Percentiles rank a stretch among this genome's conserved stretches.
Conservation (phyloP, 2,113 vertebrate species). For the Nothobranchius kuhntae region DNA sequence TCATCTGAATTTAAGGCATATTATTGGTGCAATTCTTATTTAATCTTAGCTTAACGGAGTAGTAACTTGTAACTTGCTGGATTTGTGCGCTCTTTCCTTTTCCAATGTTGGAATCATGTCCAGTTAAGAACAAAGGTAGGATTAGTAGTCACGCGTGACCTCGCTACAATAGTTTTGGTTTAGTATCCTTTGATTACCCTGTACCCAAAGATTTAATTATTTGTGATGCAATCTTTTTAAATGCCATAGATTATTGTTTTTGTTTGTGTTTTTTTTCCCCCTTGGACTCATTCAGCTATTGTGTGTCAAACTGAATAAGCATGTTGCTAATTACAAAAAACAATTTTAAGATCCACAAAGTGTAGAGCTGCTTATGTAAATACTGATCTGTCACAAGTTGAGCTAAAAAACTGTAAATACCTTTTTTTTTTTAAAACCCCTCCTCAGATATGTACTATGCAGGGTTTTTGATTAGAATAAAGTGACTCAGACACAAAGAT, state of each 20-base stretch:
- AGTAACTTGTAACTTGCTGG: slow-evolving; percentile 17
- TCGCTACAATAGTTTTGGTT: not conserved
- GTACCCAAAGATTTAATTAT: slow-evolving; percentile 41
- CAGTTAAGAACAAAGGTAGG: slow-evolving; percentile 4
- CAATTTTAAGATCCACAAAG: not conserved
- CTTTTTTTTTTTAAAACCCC: slow-evolving; percentile 24
- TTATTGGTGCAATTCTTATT: slow-evolving; percentile 19
- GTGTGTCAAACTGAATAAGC: not conserved
- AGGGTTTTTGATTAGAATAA: slow-evolving; percentile 56
- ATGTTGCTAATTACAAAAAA: slow-evolving; percentile 5
- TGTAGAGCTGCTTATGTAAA: slow-evolving; percentile 22
- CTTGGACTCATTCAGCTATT: not conserved
- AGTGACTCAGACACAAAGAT: slow-evolving; percentile 24
- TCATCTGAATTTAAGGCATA: not conserved
- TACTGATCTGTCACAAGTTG: slow-evolving; percentile 19
- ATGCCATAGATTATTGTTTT: too few relatives aligned
- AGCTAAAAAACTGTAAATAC: slow-evolving; percentile 25
- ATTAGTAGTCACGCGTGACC: not conserved
- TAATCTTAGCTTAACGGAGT: slow-evolving; percentile 3
- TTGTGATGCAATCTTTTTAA: slow-evolving; percentile 13
- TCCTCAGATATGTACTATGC: slow-evolving; percentile 10
- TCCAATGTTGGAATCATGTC: slow-evolving; percentile 11
- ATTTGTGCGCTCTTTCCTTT: not conserved
- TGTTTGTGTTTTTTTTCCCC: not conserved
- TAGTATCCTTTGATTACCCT: not conserved